Base-by-base conservation (phyloP, 30 jellyfish, hydroid and myxozoan species). In the Hydra vulgaris region DNA sequence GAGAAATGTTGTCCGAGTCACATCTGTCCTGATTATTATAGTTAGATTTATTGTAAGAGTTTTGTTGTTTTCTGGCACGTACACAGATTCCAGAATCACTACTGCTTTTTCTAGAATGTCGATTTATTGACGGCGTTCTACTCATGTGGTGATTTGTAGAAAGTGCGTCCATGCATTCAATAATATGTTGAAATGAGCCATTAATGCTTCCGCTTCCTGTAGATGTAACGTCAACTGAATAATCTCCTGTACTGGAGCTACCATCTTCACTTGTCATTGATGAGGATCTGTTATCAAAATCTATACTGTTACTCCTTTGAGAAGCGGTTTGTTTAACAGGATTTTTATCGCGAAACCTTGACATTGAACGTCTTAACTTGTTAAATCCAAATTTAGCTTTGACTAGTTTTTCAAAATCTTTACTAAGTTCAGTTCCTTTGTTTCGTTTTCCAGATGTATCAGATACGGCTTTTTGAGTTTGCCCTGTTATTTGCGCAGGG, bases 71-170 rank as follows among this genome's bases (percentile, higher is more conserved):
- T 40, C 82, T 68, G 61, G 61, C 61, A 3, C 76, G 76, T 52
- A 83, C 18, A 73, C 87, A 83, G 4, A 83, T 83, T 22, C 90
- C 90, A 7, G 88, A 74, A 68, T 83, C 90, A 15, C 90, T 79
- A 68, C 90, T 83, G 7, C 90, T 74, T 15, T 81, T 71, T 26
- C 90, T 8, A 7, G 79, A 26, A 52, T 73, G 75, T 16, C 76
- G 53, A 7, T 70, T 55, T 8, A 18, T 54, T 16, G 53, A 20
- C 27, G 85, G 83, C 0, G 83, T 26, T 22, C 53, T 27, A 8
- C 73, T 19, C 16, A 18, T 7, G 15, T 26, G 54, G 54, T 40
- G 61, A 27, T 27, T 26, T 18, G 74, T 15, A 19, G 90, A 74
- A 19, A 83, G 17, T 21, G 90, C 82, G 25, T 83, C 90, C 90